These are phyloP conservation scores for Heterodera schachtii DNA, from an alignment of 1,140 invertebrate genomes.

Conservation along the genomic window DNA sequence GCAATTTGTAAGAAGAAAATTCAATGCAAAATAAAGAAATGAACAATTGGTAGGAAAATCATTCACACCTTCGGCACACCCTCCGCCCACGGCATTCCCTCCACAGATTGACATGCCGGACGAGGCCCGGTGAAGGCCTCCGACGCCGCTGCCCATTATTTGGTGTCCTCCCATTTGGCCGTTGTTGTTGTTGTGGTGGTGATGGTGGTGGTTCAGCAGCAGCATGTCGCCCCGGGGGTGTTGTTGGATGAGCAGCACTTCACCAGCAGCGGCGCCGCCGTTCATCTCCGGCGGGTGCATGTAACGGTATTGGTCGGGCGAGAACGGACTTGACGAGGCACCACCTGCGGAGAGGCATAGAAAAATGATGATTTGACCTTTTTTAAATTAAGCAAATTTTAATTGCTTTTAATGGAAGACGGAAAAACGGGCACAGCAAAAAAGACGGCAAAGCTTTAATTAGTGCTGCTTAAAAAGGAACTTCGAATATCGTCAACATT, in stretches of 20 bases:
- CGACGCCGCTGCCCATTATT: slow-evolving; percentile 17
- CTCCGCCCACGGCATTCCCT: not conserved
- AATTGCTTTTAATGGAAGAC: no score
- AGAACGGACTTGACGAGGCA: slow-evolving; percentile 58
- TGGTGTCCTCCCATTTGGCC: not conserved
- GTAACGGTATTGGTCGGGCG: slow-evolving; percentile 52
- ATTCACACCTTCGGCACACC: no score
- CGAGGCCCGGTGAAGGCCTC: slow-evolving; percentile 21
- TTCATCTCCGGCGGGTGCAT: slow-evolving; percentile 5
- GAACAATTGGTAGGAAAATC: no score
- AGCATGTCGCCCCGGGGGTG: not conserved
- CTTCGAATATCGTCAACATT: no score
- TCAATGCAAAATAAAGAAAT: no score
- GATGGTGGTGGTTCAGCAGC: not conserved
- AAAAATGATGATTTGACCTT: no score
- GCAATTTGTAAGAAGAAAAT: no score
- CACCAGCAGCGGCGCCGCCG: not conserved
- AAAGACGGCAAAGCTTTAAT: no score
- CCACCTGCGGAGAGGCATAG: no score
- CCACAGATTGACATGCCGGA: slow-evolving; percentile 23
- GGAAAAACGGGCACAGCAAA: no score
- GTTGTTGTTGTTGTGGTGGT: not conserved
- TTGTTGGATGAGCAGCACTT: slow-evolving; percentile 14
- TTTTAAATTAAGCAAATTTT: no score
- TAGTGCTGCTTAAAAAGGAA: no score